Base-by-base conservation (phyloP, 1,140 invertebrate species). In the Cydia amplana region DNA sequence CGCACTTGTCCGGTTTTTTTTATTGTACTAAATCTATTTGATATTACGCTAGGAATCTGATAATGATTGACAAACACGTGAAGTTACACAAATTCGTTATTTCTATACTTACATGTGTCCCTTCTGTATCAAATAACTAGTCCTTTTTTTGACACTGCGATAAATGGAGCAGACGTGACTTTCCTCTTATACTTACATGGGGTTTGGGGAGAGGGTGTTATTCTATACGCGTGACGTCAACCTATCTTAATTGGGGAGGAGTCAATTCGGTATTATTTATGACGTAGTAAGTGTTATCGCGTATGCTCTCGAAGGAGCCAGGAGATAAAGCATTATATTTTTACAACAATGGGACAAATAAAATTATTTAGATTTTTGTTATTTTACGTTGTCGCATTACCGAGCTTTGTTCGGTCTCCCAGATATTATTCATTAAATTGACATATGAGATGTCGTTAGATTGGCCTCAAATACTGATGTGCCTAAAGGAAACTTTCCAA, bases 201-300 rank as follows among this genome's bases (percentile, higher is more conserved):
- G 6, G 18, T 16, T 5, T 2, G 18, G 9, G 55, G 55, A 60
- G 55, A 6, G 49, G 55, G 18, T 60, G 55, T 60, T 23, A 60
- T 60, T 18, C 55, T 60, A 60, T 10, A 18, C 55, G 55, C 18
- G 55, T 60, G 55, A 60, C 55, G 55, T 60, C 55, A 60, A 10
- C 1, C 55, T 60, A 51, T 60, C n/a, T 20, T 60, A 60, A 60
- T 60, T 23, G 55, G 55, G 55, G n/a, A 18, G 49, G 49, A 20
- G 55, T 20, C 55, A 23, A 20, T 60, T 60, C 18, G 18, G 55
- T 18, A 20, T 60, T 20, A 20, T 23, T 60, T 60, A 60, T 60
- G 55, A 60, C 49, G 49, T n/a, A 23, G 55, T 60, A 60, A 23
- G 7, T 10, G 18, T 0, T 12, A 28, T 16, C 46, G 9, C 4